Percentiles rank a stretch among this genome's conserved stretches.
These are phyloP conservation scores for Chloropsis hardwickii DNA, from an alignment of 2,113 vertebrate genomes.

Conservation along the genomic window DNA sequence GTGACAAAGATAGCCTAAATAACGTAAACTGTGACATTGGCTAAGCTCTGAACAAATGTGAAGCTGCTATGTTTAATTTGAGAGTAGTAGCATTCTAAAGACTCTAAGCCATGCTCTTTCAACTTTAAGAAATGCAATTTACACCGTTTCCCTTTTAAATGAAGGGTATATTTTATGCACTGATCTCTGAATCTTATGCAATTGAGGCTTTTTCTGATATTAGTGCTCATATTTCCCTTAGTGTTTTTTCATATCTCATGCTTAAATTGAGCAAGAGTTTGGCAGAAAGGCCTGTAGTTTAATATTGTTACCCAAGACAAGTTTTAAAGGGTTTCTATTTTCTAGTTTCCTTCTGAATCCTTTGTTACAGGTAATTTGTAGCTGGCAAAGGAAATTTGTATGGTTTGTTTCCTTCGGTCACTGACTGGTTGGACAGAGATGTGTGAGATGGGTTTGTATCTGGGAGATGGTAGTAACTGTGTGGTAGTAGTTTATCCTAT, in stretches of 20 bases:
- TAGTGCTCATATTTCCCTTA: not conserved
- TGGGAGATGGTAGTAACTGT: not conserved
- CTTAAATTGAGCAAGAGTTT: not conserved
- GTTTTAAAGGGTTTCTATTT: not conserved
- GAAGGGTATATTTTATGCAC: not conserved
- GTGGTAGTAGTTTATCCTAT: not conserved
- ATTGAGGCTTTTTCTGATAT: not conserved
- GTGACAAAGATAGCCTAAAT: not conserved
- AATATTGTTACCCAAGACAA: not conserved
- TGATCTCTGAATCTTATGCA: not conserved
- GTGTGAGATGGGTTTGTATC: not conserved
- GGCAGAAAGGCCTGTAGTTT: not conserved
- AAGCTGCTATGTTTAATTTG: not conserved
- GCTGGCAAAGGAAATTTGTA: not conserved
- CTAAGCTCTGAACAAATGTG: not conserved
- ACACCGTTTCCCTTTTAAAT: not conserved
- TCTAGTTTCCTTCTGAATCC: not conserved
- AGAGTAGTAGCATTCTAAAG: not conserved
- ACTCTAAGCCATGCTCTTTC: not conserved
- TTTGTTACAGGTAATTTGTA: not conserved
- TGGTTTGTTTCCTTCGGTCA: not conserved
- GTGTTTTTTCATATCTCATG: not conserved
- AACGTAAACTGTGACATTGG: not conserved
- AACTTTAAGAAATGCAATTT: not conserved
- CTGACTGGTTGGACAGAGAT: not conserved